Conservation (phyloP, 2,113 vertebrate species). For the Anoplopoma fimbria region DNA sequence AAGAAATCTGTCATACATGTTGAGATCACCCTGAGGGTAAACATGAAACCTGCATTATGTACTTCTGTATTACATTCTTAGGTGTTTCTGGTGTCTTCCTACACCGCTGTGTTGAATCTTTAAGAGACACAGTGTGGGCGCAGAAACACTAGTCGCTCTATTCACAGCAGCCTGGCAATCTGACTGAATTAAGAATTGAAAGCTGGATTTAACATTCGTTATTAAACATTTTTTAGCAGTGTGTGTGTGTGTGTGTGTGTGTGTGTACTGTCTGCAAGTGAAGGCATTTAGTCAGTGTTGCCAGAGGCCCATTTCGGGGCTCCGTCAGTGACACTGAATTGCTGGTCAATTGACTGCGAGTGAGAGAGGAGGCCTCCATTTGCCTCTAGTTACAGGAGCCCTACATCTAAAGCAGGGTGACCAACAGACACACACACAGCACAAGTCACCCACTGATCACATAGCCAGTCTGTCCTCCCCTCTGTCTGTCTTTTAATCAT, state of each 20-base stretch:
- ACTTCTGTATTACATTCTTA: no score
- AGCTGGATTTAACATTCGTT: background rate
- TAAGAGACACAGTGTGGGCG: background rate
- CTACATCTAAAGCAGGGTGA: slow-evolving; percentile 26
- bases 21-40: background rate
- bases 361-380: slow-evolving; percentile 22
- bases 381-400: slow-evolving; percentile 4
- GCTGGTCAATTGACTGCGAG: slow-evolving; percentile 28
- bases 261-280: background rate
- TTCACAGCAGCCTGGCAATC: background rate
- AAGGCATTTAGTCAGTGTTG: slow-evolving; percentile 26
- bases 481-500: background rate
- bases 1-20: background rate
- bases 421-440: slow-evolving; percentile 2
- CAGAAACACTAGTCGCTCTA: background rate
- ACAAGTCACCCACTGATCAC: background rate
- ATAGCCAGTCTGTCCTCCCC: background rate
- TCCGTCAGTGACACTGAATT: slow-evolving; percentile 15
- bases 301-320: background rate
- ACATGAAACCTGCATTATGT: background rate
- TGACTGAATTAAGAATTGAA: background rate
- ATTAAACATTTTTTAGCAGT: background rate
- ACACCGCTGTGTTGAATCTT: background rate
- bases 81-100: background rate
- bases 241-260: background rate